Evolutionary conservation across 2,888 invertebrate genomes (phyloP), one percentile per base, ranked within the genome.

Genomic region (Apodemia mormo): DNA sequence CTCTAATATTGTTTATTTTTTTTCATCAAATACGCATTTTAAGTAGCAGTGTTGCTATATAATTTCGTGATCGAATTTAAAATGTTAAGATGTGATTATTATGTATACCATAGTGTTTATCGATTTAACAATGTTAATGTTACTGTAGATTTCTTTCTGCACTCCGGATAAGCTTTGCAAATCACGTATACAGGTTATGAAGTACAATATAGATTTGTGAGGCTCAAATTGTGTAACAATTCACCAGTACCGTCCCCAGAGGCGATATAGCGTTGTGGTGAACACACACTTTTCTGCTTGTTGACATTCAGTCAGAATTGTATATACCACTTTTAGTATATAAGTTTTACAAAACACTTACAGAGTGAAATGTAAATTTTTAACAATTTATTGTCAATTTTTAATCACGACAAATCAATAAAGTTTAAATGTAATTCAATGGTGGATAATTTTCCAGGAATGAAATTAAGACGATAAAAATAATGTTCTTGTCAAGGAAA

Each of bases 171-270:
- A 82, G 79, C 77, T 77, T 83, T 81, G 71, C 72, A 76, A 75
- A 75, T 79, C 78, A 80, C 80, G 71, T 37, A 81, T 82, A 84
- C 89, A 88, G 88, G 88, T 86, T 80, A 82, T 82, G 82, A 88
- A 88, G 90, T 90, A 90, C 89, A 90, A 90, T 81, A 80, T 87
- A 88, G 85, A 80, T 85, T 79, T 83, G 84, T 81, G 86, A 86
- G 85, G 87, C 88, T 89, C 85, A 88, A 82, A 33, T 64, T 75
- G 67, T 83, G 80, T 81, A 79, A 80, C 81, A 81, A 78, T 75
- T 79, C 80, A 79, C 78, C 77, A 76, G 75, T 78, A 78, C 79
- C 80, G 81, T 81, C 80, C 77, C 70, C 73, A 71, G 79, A 75
- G 83, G 75, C 83, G 84, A 77, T 76, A 75, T 83, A 81, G 81